phyloP scores from a whole-genome alignment of 2,113 vertebrate species.

The Tretioscincus oriximinensis region DNA sequence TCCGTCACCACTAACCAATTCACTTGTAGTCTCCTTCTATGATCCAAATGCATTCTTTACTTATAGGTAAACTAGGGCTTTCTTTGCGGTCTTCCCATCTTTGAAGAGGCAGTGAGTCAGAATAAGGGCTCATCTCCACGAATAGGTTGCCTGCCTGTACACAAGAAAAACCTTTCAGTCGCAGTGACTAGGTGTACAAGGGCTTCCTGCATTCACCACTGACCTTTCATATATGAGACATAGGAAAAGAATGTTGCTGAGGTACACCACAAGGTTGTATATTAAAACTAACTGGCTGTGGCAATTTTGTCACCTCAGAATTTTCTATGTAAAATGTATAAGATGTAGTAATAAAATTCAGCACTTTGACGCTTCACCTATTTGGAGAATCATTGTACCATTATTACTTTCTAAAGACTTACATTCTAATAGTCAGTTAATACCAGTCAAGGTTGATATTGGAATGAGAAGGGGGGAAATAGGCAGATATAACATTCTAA shows the following conservation, averaged over 20 bases:
- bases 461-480: conserved; percentile 19
- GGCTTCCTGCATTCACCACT: conserved; percentile 11
- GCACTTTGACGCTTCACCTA: conserved; percentile 33
- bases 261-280: conserved; percentile 47
- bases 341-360: conserved; percentile 13
- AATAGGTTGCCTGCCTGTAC: background rate
- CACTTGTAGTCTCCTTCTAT: conserved; percentile 21
- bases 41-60: conserved; percentile 35
- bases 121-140: background rate
- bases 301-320: conserved; percentile 40
- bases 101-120: background rate
- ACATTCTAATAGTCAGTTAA: conserved; percentile 36
- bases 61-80: background rate
- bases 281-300: conserved; percentile 52
- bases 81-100: background rate
- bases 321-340: conserved; percentile 42
- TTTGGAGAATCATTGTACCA: conserved; percentile 19
- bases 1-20: background rate
- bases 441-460: conserved; percentile 28
- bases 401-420: conserved; percentile 29
- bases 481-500: background rate
- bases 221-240: conserved; percentile 56
- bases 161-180: background rate
- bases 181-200: conserved; percentile 30
- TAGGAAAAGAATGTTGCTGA: conserved; percentile 28